phyloP scores from a whole-genome alignment of 92 coral and sea anemone genomes.

The Virgularia gustaviana region DNA sequence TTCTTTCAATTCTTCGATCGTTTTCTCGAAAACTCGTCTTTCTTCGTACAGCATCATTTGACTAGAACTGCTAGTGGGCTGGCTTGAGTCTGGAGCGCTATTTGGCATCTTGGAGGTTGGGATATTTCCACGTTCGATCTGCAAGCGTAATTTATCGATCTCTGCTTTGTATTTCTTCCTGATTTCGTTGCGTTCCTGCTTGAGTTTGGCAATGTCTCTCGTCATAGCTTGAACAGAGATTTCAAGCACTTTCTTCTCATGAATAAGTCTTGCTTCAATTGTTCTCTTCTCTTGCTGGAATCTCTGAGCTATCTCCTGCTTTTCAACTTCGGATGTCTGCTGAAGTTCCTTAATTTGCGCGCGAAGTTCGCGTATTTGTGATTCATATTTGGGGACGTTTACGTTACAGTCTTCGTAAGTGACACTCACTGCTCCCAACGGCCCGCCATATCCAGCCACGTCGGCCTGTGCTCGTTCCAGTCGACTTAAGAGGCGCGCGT shows the following conservation, averaged over 20 bases:
- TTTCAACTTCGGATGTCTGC: constrained; percentile 52
- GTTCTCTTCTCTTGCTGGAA: constrained; percentile 46
- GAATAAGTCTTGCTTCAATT: constrained; percentile 23
- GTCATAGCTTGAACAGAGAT: constrained; percentile 73
- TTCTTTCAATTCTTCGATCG: constrained; percentile 27
- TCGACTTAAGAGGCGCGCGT: constrained; percentile 21
- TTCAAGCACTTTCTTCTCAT: constrained; percentile 65
- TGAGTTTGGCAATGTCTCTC: constrained; percentile 73
- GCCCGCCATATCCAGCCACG: neutral
- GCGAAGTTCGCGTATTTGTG: constrained; percentile 11
- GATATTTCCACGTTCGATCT: constrained; percentile 18
- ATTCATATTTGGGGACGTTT: constrained; percentile 10
- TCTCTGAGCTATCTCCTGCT: constrained; percentile 45
- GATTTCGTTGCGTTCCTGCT: constrained; percentile 77
- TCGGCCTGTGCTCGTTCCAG: constrained; percentile 20
- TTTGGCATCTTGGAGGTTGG: neutral
- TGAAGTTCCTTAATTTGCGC: constrained; percentile 12
- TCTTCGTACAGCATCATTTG: constrained; percentile 8
- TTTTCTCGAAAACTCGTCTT: constrained; percentile 19
- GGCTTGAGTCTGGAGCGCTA: constrained; percentile 6
- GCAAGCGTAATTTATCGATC: constrained; percentile 31
- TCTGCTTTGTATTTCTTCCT: constrained; percentile 69
- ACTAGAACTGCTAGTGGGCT: neutral
- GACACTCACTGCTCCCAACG: neutral
- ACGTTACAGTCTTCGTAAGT: constrained; percentile 13